A percentile compares a stretch with the other conserved stretches of the same genome.
These are phyloP conservation scores for Mareca strepera DNA, from an alignment of 2,797 vertebrate species.

Conservation along the genomic window DNA sequence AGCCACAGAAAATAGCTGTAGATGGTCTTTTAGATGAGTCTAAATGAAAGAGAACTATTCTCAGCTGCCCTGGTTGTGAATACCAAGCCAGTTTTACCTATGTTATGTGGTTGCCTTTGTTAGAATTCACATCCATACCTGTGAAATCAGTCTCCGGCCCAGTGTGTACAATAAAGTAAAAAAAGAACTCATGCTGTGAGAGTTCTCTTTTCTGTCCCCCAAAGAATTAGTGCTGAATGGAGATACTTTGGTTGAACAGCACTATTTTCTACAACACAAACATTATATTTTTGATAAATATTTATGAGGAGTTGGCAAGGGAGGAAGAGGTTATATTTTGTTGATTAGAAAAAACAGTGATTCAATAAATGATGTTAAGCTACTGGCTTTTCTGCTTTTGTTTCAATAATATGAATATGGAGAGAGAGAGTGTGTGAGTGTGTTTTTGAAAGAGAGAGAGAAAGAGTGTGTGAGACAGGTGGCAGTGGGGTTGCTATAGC, in stretches of 20 bases:
- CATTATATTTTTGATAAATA: constrained; percentile 68
- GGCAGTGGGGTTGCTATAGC: constrained; percentile 82
- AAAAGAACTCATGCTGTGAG: constrained; percentile 50
- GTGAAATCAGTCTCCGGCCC: constrained; percentile 14
- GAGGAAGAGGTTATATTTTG: constrained; percentile 68
- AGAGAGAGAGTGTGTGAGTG: constrained; percentile 39
- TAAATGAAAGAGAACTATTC: background rate
- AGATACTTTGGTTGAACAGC: constrained; percentile 60
- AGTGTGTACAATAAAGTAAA: constrained; percentile 4
- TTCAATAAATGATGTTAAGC: constrained; percentile 67
- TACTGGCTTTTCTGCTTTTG: constrained; percentile 65
- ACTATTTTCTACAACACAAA: constrained; percentile 64
- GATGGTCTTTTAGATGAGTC: background rate
- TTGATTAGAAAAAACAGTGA: constrained; percentile 63
- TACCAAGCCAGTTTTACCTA: background rate
- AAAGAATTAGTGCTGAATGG: constrained; percentile 53
- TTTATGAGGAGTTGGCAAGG: constrained; percentile 64
- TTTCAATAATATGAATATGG: constrained; percentile 72
- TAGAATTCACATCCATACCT: constrained; percentile 27
- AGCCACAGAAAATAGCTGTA: background rate
- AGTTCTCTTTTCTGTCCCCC: constrained; percentile 45
- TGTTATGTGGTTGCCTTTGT: constrained; percentile 25
- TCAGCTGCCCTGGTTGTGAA: constrained; percentile 1
- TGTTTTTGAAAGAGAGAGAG: constrained; percentile 19
- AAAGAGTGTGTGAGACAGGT: constrained; percentile 75